phyloP scores from a whole-genome alignment of 2,888 invertebrate genomes.

The Carterocephalus palaemon region DNA sequence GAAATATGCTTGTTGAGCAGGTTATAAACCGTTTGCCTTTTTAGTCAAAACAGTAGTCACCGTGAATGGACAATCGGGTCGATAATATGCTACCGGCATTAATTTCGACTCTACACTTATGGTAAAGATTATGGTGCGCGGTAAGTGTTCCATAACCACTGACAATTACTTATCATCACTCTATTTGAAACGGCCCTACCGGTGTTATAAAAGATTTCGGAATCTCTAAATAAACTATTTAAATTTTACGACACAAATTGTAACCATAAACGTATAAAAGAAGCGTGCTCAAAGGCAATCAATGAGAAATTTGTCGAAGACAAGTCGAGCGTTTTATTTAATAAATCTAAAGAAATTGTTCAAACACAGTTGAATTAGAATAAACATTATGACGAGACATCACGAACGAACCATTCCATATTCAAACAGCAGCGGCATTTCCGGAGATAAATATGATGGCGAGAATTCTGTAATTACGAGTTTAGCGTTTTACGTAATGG shows the following conservation, averaged over 20 bases:
- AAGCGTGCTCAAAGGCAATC: constrained; percentile 35
- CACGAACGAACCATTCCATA: constrained; percentile 34
- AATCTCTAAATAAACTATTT: constrained; percentile 16
- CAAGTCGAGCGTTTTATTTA: constrained; percentile 27
- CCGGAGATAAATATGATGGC: constrained; percentile 42
- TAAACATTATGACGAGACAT: constrained; percentile 26
- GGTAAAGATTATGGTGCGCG: constrained; percentile 3
- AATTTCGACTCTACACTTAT: constrained; percentile 16
- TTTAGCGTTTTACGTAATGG: constrained; percentile 50
- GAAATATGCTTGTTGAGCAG: too few relatives aligned
- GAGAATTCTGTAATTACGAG: constrained; percentile 42
- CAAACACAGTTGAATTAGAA: constrained; percentile 30
- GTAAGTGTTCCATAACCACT: background rate
- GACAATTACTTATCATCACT: constrained; percentile 18
- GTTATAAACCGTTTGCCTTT: background rate
- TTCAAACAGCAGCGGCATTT: constrained; percentile 49
- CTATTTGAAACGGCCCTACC: constrained; percentile 4
- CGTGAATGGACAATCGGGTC: background rate
- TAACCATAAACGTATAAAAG: constrained; percentile 36
- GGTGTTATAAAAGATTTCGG: constrained; percentile 10
- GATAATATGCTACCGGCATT: constrained; percentile 8
- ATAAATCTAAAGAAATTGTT: constrained; percentile 33
- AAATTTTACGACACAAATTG: constrained; percentile 15
- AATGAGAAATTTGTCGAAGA: constrained; percentile 26
- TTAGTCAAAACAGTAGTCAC: constrained; percentile 5